Evolutionary conservation across 2,113 vertebrate genomes (phyloP), one percentile per base, ranked within the genome.

Genomic region (Perccottus glenii): DNA sequence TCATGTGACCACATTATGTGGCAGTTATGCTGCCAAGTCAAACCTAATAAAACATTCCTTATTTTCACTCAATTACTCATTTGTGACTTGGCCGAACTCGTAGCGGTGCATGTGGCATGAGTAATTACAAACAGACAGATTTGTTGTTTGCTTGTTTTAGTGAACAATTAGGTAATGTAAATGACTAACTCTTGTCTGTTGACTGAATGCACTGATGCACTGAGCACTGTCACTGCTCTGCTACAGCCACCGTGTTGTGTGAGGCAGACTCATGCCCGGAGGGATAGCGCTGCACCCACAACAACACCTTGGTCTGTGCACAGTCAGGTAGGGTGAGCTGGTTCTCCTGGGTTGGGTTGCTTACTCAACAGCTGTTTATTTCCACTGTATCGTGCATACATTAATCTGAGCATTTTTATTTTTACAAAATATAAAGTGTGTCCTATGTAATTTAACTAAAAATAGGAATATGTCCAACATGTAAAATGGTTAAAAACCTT

Each of bases 261-360:
- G 47, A 78, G 74, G 15, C 53, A 36, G 51, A 60, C 9, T 73
- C 42, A 6, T 78, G 64, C 72, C 87, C 72, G 0, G 32, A 80
- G 79, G 82, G 81, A 47, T 11, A 73, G 10, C 74, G 45, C 78
- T 89, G 70, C 82, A 71, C 78, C 82, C 68, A 85, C 33, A 86
- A 85, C 51, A 15, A 72, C 27, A 83, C 85, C 67, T 77, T 65
- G 59, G 73, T 68, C 68, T 84, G 66, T 77, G n/a, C n/a, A 52
- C 68, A 62, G 42, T 76, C 44, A 80, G 63, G 70, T 76, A 73
- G 32, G 71, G 45, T 15, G 16, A 73, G 67, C 80, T 80, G 86
- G 87, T 83, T 88, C 49, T 78, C 66, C 77, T 70, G 58, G 79
- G 52, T 78, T 72, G 35, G 55, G 46, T 53, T 71, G 44, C 45